Base-by-base conservation (phyloP, 2,888 invertebrate species). In the Chrysopilus asiliformis region DNA sequence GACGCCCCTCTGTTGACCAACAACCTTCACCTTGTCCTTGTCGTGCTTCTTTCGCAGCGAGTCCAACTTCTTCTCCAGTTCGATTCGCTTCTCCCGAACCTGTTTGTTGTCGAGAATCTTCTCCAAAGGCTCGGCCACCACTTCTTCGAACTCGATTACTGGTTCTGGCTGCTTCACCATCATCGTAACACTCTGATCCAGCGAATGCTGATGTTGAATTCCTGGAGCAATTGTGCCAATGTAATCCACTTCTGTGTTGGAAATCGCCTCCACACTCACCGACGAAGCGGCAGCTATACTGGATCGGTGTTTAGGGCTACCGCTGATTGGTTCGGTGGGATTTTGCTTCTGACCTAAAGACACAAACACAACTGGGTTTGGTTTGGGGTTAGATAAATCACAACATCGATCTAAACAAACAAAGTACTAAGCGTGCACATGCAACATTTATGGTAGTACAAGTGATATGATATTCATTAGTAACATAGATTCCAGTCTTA, bases 241-340 rank as follows among this genome's bases (percentile, higher is more conserved):
- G 16, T 30, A 55, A 4, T 52, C 49, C 4, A 49, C 50, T 39
- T 60, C 58, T 18, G 42, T 43, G 9, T 47, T 48, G 2, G 57
- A 49, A 2, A 53, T 46, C 5, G 57, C 36, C 19, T 37, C 36
- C 7, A 37, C 14, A 37, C 36, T 37, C 2, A 31, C 19, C 12
- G 36, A 30, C n/a, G n/a, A n/a, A n/a, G n/a, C n/a, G 12, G 39
- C 53, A 9, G 57, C 53, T 36, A 62, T 56, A 34, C 46, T 44
- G 9, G 49, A 56, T 22, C 68, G 60, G 43, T 67, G 68, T 44
- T 66, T 65, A 2, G 71, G 71, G 49, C 70, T 71, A 35, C 64
- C 63, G 20, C 57, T 53, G n/a, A 57, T 50, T 6, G 59, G 56
- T 42, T 60, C 62, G 15, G 57, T 53, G 2, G 62, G 56, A 38